Evolutionary conservation across 2,888 invertebrate species (phyloP).

Genomic region (Leptopterna dolabrata): DNA sequence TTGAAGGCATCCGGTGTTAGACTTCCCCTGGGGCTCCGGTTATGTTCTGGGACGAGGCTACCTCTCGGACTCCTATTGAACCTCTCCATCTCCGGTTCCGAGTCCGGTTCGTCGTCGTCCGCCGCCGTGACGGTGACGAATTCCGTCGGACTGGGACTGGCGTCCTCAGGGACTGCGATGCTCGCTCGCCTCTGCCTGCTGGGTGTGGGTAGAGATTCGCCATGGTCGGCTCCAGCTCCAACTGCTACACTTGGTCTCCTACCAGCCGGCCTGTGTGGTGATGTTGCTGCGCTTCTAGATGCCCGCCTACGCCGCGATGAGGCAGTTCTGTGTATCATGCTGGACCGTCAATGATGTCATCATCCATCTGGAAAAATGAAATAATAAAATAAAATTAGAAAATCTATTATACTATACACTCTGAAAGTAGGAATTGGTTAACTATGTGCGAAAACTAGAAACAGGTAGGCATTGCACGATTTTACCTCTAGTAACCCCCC

Average conservation of each 20-base stretch:
- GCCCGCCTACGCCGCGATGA: conserved; percentile 77
- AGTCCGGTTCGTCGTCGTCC: conserved; percentile 68
- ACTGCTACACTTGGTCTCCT: conserved; percentile 67
- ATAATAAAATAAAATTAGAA: neutral
- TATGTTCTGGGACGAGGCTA: conserved; percentile 70
- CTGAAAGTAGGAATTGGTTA: no score
- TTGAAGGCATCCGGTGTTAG: conserved; percentile 68
- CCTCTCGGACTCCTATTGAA: conserved; percentile 68
- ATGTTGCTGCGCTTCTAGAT: conserved; percentile 75
- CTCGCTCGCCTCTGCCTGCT: conserved; percentile 65
- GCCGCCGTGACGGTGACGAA: conserved; percentile 63
- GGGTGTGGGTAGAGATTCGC: conserved; percentile 66
- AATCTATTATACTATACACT: neutral
- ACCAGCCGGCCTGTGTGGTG: conserved; percentile 69
- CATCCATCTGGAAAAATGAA: conserved; percentile 57
- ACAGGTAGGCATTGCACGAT: no score
- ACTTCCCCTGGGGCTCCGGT: conserved; percentile 69
- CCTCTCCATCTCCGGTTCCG: conserved; percentile 69
- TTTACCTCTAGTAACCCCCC: no score
- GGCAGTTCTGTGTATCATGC: conserved; percentile 77
- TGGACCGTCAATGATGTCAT: conserved; percentile 52
- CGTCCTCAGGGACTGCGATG: conserved; percentile 62
- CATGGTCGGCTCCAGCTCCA: conserved; percentile 66
- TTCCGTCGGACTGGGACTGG: conserved; percentile 53
- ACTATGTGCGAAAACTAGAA: no score